Evolutionary conservation across 2,797 vertebrate species (phyloP), one percentile per base, ranked within the genome.

Genomic region (Pipistrellus pygmaeus): DNA sequence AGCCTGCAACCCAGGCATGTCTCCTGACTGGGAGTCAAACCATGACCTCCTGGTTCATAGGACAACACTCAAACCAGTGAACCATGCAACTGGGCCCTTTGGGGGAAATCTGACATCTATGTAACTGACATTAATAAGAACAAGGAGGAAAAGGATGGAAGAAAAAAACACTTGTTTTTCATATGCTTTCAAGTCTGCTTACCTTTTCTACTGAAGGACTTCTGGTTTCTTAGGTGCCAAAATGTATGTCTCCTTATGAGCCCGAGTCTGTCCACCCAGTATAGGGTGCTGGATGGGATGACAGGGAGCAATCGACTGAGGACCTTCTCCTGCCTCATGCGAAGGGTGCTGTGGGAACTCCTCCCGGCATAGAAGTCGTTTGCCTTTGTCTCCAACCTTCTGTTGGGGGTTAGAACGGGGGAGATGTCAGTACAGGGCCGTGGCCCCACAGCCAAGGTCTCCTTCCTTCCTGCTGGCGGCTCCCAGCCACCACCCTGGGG

Each of bases 341-440:
- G 99, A 94, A 99, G 44, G 20, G 35, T 1, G 99, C 95, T 96
- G 98, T 98, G 99, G 88, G 99, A 99, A 97, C 14, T 97, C 99
- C 96, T 98, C 99, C 99, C 99, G 97, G 99, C 99, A 62, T 98
- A 98, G 18, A 98, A 99, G 10, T 98, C 98, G 85, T 98, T 98
- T 78, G 98, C 97, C 30, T 97, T 98, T 18, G 85, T 96, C 1
- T 73, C 95, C 95, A 99, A 98, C 82, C 96, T 98, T 69, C 97
- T 78, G 97, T 98, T 93, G 98, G 96, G 41, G 98, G 98, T 99
- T 96, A 0, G 8, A 20, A 57, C 30, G 41, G 69, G 32, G 30
- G 15, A 53, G 27, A 48, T 25, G 25, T 77, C 32, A 80, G 44
- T 2, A 11, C 38, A 41, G 1, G 18, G 13, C 73, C 15, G 5